A percentile compares a stretch with the other conserved stretches of the same genome.
phyloP scores from a whole-genome alignment of 2,113 vertebrate genomes.

The Panthera uncia region DNA sequence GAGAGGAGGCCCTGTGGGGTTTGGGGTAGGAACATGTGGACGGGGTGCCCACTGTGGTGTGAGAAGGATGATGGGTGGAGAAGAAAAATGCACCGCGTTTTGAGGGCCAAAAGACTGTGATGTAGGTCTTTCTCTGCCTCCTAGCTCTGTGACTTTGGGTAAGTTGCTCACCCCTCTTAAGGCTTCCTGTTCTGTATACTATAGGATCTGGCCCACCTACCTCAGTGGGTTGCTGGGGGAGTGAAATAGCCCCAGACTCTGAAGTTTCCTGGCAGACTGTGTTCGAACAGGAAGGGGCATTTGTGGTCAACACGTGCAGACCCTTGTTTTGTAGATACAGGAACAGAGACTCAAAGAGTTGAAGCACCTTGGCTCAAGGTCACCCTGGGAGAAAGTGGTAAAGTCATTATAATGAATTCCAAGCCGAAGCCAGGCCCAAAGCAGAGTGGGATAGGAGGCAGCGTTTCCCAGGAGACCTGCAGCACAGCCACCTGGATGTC shows the following conservation, averaged over 20 bases:
- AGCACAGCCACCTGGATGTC: not conserved
- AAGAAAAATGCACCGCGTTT: not conserved
- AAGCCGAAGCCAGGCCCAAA: not conserved
- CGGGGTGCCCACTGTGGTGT: fast-evolving
- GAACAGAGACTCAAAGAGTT: not conserved
- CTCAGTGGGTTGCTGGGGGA: not conserved
- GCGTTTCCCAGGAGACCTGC: not conserved
- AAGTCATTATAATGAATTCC: not conserved
- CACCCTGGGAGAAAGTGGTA: not conserved
- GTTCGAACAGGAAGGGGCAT: not conserved
- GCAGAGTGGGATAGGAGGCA: not conserved
- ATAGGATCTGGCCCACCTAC: not conserved
- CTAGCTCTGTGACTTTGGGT: not conserved
- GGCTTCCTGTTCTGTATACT: not conserved
- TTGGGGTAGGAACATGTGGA: not conserved
- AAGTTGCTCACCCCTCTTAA: not conserved
- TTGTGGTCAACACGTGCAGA: not conserved
- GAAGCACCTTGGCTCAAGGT: not conserved
- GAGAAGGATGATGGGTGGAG: not conserved
- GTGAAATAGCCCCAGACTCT: not conserved
- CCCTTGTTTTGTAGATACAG: not conserved
- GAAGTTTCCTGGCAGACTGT: not conserved
- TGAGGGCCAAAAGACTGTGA: not conserved
- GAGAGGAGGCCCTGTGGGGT: not conserved
- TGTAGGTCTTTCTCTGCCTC: not conserved